phyloP scores from a whole-genome alignment of 92 coral and sea anemone species.

The Paragorgia papillata region DNA sequence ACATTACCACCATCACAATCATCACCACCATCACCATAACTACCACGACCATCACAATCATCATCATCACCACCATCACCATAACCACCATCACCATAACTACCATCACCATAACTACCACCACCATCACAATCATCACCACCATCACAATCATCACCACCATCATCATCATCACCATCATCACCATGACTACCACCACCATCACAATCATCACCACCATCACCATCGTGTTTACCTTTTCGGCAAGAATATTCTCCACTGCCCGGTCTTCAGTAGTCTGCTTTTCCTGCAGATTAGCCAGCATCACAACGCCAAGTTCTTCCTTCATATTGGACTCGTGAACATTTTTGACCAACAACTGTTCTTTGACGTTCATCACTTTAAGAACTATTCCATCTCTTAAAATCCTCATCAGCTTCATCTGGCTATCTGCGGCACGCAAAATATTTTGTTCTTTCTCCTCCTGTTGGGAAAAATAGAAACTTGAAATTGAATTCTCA shows the following conservation, averaged over 20 bases:
- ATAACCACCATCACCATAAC: not conserved
- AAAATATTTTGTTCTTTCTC: slow-evolving; percentile 68
- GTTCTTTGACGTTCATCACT: slow-evolving; percentile 65
- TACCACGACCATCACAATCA: not conserved
- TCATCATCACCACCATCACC: not conserved
- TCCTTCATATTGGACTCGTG: slow-evolving; percentile 70
- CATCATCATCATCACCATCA: not conserved
- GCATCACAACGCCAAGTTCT: slow-evolving; percentile 73
- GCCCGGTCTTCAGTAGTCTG: slow-evolving; percentile 83
- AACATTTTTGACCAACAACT: slow-evolving; percentile 64
- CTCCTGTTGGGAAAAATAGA: slow-evolving; percentile 57
- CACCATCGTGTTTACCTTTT: slow-evolving; percentile 59
- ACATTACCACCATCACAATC: not conserved
- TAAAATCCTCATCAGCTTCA: slow-evolving; percentile 69
- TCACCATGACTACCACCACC: not conserved
- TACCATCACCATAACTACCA: not conserved
- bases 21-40: not conserved
- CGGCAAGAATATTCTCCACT: slow-evolving; percentile 72
- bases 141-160: not conserved
- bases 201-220: not conserved
- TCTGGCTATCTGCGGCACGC: slow-evolving; percentile 79
- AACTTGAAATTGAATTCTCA: not conserved
- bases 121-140: not conserved
- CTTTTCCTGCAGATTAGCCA: slow-evolving; percentile 93
- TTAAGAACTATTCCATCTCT: slow-evolving; percentile 78